Evolutionary conservation across 2,113 vertebrate species (phyloP).

Genomic region (Promerops cafer): DNA sequence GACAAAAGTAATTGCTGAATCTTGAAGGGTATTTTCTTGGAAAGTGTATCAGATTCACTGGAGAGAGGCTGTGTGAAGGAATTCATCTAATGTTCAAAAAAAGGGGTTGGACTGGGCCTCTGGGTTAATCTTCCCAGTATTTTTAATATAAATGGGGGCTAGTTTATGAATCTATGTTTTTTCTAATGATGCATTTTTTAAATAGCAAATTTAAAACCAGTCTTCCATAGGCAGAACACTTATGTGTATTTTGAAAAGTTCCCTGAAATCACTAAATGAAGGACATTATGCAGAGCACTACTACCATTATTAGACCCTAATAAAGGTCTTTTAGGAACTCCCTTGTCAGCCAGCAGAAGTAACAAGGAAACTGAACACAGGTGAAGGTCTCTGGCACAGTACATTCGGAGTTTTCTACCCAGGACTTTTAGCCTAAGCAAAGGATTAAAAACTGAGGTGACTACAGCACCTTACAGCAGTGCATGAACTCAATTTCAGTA

Average conservation of each 20-base stretch:
- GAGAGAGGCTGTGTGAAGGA: not conserved
- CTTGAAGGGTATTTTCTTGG: not conserved
- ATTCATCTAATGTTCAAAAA: not conserved
- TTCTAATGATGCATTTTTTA: not conserved
- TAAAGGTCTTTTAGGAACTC: not conserved
- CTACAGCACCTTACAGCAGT: not conserved
- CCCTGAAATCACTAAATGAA: not conserved
- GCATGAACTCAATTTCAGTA: not conserved
- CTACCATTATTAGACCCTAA: not conserved
- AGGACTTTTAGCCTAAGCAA: not conserved
- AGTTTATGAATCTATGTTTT: not conserved
- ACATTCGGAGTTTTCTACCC: not conserved
- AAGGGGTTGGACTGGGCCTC: not conserved
- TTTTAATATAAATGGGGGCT: not conserved
- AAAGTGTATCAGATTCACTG: not conserved
- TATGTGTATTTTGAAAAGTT: not conserved
- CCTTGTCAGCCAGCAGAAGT: not conserved
- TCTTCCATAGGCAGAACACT: not conserved
- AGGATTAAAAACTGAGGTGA: not conserved
- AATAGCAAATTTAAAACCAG: not conserved
- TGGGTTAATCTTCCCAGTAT: not conserved
- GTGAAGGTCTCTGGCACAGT: fast-evolving
- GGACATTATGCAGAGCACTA: not conserved
- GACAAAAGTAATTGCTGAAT: not conserved
- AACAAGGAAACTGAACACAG: not conserved